Conservation (phyloP, 2,888 invertebrate genomes). For the Antheraea assamensis region DNA sequence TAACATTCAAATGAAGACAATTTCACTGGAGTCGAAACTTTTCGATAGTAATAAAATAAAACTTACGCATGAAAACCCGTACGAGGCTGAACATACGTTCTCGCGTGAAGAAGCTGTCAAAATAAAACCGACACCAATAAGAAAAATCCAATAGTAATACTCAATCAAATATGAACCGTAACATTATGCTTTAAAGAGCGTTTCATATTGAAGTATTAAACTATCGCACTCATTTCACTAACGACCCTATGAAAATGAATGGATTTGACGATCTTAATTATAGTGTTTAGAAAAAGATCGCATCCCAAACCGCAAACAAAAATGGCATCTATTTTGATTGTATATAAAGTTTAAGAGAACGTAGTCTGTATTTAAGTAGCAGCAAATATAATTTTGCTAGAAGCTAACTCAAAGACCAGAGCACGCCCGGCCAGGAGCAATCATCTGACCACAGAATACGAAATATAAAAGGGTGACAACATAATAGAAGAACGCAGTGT, state of each 20-base stretch:
- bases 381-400: slow-evolving; percentile 29
- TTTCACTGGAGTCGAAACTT: slow-evolving; percentile 7
- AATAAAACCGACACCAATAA: slow-evolving; percentile 30
- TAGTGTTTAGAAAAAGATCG: slow-evolving; percentile 27
- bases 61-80: slow-evolving; percentile 17
- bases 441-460: slow-evolving; percentile 60
- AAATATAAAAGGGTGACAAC: slow-evolving; percentile 66
- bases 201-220: slow-evolving; percentile 26
- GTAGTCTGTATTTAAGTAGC: slow-evolving; percentile 20
- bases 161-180: slow-evolving; percentile 37
- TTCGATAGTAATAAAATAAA: slow-evolving; percentile 13
- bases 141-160: slow-evolving; percentile 28
- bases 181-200: slow-evolving; percentile 27
- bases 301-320: slow-evolving; percentile 26
- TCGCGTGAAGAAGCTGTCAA: slow-evolving; percentile 31
- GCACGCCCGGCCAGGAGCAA: slow-evolving; percentile 52
- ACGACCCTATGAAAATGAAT: slow-evolving; percentile 51
- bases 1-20: neutral
- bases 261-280: slow-evolving; percentile 35
- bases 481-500: slow-evolving; percentile 49
- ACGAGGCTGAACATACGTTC: slow-evolving; percentile 23
- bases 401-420: slow-evolving; percentile 43
- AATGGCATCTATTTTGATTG: slow-evolving; percentile 29
- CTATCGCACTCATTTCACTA: slow-evolving; percentile 40
- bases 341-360: slow-evolving; percentile 26